Base-by-base conservation (phyloP, 2,113 vertebrate species). In the Notothenia rossii region DNA sequence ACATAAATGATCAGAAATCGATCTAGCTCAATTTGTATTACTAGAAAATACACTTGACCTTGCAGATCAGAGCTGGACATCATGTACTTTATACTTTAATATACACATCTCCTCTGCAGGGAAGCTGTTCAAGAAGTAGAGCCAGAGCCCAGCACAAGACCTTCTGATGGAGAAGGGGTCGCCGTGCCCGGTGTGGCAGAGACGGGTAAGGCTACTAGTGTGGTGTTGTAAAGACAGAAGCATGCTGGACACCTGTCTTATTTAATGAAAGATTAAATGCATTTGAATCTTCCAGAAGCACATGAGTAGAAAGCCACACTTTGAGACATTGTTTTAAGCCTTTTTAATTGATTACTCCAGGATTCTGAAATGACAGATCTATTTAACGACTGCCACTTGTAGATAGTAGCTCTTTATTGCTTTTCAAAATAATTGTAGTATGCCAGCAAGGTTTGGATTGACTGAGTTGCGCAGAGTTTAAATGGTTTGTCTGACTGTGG, bases 51-150 rank as follows among this genome's bases (percentile, higher is more conserved):
- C 18, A n/a, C 18, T 54, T 18, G 9, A 48, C 36, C 12, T 25
- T 55, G 22, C 49, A 50, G 14, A 53, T 36, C 33, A n/a, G 5
- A 1, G 1, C 0, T 1, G 22, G 10, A 18, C 49, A 59, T 65
- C 22, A 56, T 62, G 58, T 56, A 7, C 18, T 45, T 75, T 43
- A 58, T 17, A 65, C 29, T 20, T 29, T 36, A 33, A 51, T 36
- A 10, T 4, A 2, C 49, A 36, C 2, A 17, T 53, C 17, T 67
- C 17, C n/a, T 36, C 65, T 73, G 10, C 85, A 94, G 93, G 55
- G 61, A 82, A 45, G 54, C 29, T 54, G 40, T 49, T 76, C 58
- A 49, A 53, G 70, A 82, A 50, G 66, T 0, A 0, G 77, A 61
- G 53, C 17, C 0, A 12, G 70, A 88, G 8, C 20, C 59, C 8